phyloP scores from a whole-genome alignment of 2,113 vertebrate genomes.

The Prinia subflava region DNA sequence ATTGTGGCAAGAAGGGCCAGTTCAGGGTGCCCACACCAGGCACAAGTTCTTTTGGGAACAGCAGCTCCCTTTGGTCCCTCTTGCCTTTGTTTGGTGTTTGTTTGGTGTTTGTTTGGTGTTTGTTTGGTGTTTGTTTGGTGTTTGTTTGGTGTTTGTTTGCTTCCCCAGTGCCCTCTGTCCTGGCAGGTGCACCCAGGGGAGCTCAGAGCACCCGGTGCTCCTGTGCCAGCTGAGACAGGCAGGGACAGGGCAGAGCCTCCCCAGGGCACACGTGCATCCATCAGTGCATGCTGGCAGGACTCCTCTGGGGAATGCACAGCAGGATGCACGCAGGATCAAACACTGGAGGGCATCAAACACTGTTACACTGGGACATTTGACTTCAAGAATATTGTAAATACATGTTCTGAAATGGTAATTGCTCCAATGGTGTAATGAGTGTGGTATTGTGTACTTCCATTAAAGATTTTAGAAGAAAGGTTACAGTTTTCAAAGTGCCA shows the following conservation, averaged over 20 bases:
- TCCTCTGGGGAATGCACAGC: neutral
- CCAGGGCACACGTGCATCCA: neutral
- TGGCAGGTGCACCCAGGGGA: neutral
- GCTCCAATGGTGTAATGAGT: neutral
- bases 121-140: too few species aligned
- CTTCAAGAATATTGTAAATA: constrained; percentile 17
- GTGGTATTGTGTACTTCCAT: neutral
- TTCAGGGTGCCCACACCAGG: neutral
- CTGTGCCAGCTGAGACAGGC: neutral
- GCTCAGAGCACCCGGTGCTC: neutral
- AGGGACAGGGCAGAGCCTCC: neutral
- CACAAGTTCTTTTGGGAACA: neutral
- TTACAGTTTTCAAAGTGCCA: neutral
- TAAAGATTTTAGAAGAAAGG: constrained; percentile 17
- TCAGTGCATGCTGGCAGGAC: neutral
- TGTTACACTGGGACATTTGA: neutral
- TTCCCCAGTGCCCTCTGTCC: neutral
- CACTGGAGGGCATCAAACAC: neutral
- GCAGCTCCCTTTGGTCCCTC: neutral
- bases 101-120: too few species aligned
- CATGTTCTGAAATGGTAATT: neutral
- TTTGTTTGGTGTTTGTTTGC: too few species aligned
- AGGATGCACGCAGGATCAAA: neutral
- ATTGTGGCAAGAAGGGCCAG: neutral
- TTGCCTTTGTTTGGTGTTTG: neutral